These are phyloP conservation scores for Dryobates pubescens DNA, from an alignment of 2,797 vertebrate species.

Conservation along the genomic window DNA sequence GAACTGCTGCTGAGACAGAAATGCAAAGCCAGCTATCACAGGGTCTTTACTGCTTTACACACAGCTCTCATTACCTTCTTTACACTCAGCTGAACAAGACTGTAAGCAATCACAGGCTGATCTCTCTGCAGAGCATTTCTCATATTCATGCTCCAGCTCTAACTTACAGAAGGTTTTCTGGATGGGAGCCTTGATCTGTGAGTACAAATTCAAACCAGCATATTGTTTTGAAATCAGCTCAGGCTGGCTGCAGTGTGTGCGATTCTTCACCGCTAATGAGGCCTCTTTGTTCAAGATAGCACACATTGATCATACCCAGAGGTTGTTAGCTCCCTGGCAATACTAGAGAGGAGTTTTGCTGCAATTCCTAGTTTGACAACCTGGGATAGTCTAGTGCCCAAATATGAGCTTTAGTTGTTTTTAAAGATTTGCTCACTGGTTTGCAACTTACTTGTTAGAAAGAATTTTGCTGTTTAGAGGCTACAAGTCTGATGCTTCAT, in stretches of 20 bases:
- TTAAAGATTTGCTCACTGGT: not conserved
- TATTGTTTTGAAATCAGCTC: not conserved
- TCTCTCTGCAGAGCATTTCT: not conserved
- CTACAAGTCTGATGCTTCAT: not conserved
- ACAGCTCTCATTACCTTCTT: not conserved
- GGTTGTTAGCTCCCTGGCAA: not conserved
- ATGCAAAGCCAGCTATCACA: not conserved
- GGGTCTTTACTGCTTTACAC: not conserved
- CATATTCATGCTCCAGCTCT: not conserved
- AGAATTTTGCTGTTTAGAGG: not conserved
- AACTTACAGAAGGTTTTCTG: not conserved
- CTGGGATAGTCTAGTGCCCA: not conserved
- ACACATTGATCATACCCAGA: not conserved
- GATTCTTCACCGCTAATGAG: not conserved
- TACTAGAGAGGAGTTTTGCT: not conserved
- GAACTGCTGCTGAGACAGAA: not conserved
- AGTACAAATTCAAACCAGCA: not conserved
- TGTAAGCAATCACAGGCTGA: not conserved
- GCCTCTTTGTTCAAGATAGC: not conserved
- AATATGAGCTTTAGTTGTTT: not conserved
- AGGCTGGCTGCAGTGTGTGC: not conserved
- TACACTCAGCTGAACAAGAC: not conserved
- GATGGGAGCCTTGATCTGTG: not conserved
- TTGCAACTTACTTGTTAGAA: not conserved
- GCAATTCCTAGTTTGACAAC: not conserved